Evolutionary conservation across 2,888 invertebrate species (phyloP), one percentile per base, ranked within the genome.

Genomic region (Leucophenga montana): DNA sequence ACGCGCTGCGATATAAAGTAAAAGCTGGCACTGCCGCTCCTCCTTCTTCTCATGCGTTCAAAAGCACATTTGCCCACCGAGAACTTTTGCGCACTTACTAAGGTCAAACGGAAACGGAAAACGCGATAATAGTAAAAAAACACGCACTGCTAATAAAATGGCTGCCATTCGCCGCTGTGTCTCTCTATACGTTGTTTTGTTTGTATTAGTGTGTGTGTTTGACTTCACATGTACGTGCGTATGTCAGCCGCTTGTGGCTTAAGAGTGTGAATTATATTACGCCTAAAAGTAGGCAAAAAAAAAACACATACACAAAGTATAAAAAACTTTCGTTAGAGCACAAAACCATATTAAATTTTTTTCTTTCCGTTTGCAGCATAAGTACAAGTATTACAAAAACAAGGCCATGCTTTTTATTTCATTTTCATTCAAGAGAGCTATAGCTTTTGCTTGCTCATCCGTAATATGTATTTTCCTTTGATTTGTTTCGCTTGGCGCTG

Each of bases 91-190:
- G 59, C 50, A 59, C 44, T 48, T 53, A 46, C 75, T 78, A 79
- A 80, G 78, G 82, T 80, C 80, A 82, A 80, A 73, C 79, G 77
- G 71, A 68, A 57, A 66, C 61, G 31, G 68, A 53, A 67, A 78
- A 71, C 70, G 77, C 76, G 77, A 80, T 82, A 80, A 81, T 81
- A 80, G 80, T 82, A 77, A 77, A 82, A 82, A 79, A 80, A 82
- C 81, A 82, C 82, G 81, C 81, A 82, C 81, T 78, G 77, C 78
- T 82, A 80, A 82, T 82, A 82, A 82, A 82, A 80, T 77, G 81
- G 78, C 81, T 77, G 75, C 72, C 78, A 76, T 77, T 8, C 11
- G 11, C 8, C 33, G 33, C 5, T 78, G 80, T 79, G 80, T 73
- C 78, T 79, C 27, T 54, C 56, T 67, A 57, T 75, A 70, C 77